Percentiles rank a stretch among this genome's conserved stretches.
Conservation (phyloP, 1,140 invertebrate species). For the Neuroterus valhalla region DNA sequence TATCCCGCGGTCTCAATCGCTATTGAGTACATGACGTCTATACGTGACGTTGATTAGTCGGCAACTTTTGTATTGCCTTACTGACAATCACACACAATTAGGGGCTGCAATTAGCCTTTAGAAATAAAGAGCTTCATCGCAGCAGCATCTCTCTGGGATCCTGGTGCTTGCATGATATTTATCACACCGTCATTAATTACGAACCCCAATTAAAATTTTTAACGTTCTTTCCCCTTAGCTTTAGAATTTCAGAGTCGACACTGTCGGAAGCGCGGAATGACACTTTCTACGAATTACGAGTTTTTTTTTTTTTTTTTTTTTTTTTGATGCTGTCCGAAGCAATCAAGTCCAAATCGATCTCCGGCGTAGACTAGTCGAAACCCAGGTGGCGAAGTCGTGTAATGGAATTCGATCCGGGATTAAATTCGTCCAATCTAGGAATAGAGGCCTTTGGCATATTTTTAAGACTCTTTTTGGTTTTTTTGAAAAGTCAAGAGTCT, state of each 20-base stretch:
- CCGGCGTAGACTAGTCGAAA: slow-evolving; percentile 16
- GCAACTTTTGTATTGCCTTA: slow-evolving; percentile 21
- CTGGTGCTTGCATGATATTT: slow-evolving; percentile 4
- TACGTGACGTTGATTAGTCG: slow-evolving; percentile 25
- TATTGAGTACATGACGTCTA: slow-evolving; percentile 24
- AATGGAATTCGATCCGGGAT: slow-evolving; percentile 22
- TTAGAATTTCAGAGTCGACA: slow-evolving; percentile 18
- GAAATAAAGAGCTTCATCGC: slow-evolving; percentile 9
- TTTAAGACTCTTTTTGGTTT: background rate
- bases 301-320: slow-evolving; percentile 11
- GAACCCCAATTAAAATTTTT: slow-evolving; percentile 24
- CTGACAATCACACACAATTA: background rate
- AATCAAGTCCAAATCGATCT: slow-evolving; percentile 31
- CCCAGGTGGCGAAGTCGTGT: slow-evolving; percentile 20
- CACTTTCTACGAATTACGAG: slow-evolving; percentile 22
- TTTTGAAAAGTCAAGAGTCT: background rate
- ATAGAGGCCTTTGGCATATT: background rate
- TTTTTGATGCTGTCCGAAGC: slow-evolving; percentile 12
- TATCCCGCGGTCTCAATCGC: slow-evolving; percentile 18
- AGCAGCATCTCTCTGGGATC: background rate
- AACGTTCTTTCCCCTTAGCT: background rate
- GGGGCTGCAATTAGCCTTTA: slow-evolving; percentile 12
- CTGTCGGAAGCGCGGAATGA: slow-evolving; percentile 11
- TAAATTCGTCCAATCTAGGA: slow-evolving; percentile 10
- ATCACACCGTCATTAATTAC: slow-evolving; percentile 26